Percentiles rank a stretch among this genome's conserved stretches.
These are phyloP conservation scores for Heliothis subflexa DNA, from an alignment of 1,140 invertebrate species.

Conservation along the genomic window DNA sequence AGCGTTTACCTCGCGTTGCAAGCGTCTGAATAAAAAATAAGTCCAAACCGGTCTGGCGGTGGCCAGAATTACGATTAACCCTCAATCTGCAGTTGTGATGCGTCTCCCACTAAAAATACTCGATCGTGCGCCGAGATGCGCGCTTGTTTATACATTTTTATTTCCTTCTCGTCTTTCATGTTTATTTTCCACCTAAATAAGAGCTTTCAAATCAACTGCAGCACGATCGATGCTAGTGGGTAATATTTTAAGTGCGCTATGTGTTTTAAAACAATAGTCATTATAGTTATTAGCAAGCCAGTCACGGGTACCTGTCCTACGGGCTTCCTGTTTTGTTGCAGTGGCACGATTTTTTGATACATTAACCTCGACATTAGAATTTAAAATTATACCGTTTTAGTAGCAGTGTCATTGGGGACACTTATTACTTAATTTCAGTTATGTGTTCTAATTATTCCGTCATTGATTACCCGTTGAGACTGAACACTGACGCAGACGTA, in stretches of 20 bases:
- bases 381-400: slow-evolving; percentile 40
- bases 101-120: slow-evolving; percentile 75
- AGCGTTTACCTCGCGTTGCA: slow-evolving; percentile 65
- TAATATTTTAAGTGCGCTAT: slow-evolving; percentile 30
- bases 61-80: slow-evolving; percentile 80
- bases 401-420: not conserved
- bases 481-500: not conserved
- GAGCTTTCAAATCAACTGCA: slow-evolving; percentile 19
- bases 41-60: slow-evolving; percentile 73
- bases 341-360: slow-evolving; percentile 59
- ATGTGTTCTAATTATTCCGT: not conserved
- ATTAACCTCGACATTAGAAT: slow-evolving; percentile 65
- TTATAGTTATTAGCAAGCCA: slow-evolving; percentile 65
- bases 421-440: not conserved
- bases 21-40: slow-evolving; percentile 60
- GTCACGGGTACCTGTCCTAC: slow-evolving; percentile 70
- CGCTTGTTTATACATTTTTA: slow-evolving; percentile 50
- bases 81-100: slow-evolving; percentile 71
- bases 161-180: slow-evolving; percentile 31
- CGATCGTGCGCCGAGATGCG: slow-evolving; percentile 55
- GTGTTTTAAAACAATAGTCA: slow-evolving; percentile 55
- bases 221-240: slow-evolving; percentile 26
- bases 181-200: slow-evolving; percentile 32
- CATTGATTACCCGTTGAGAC: no score
- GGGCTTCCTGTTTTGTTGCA: slow-evolving; percentile 76